These are phyloP conservation scores for Harpalus rufipes DNA, from an alignment of 2,888 invertebrate species.

Conservation along the genomic window DNA sequence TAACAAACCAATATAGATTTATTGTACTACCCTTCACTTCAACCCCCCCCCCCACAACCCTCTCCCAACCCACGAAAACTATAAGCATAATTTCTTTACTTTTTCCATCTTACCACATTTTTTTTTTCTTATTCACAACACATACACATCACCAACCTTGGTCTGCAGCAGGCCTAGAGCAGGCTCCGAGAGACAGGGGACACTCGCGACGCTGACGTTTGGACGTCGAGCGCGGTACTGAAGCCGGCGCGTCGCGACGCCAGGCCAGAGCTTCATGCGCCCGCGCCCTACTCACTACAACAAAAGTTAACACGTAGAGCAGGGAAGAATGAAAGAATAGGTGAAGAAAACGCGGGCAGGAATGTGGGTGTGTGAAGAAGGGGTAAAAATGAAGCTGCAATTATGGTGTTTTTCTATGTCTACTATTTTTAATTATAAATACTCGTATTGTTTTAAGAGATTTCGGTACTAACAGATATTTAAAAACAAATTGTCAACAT, in stretches of 20 bases:
- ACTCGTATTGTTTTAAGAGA: no score
- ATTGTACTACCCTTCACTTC: no score
- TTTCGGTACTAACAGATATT: no score
- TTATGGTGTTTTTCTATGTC: not conserved
- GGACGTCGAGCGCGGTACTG: conserved; percentile 38
- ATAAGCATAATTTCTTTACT: no score
- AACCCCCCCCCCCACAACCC: no score
- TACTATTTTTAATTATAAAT: not conserved
- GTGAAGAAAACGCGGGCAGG: not conserved
- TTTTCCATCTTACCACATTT: not conserved
- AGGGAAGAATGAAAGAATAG: no score
- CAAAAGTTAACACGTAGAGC: no score
- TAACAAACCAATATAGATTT: no score
- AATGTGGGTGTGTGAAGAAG: not conserved
- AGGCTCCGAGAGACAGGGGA: not conserved
- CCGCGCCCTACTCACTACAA: conserved; percentile 9
- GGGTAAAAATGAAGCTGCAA: not conserved
- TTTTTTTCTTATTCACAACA: conserved; percentile 5
- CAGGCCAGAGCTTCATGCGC: not conserved
- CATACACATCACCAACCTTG: conserved; percentile 19
- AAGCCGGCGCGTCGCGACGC: conserved; percentile 28
- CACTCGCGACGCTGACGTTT: conserved; percentile 15
- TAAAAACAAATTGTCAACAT: no score
- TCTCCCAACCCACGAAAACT: no score
- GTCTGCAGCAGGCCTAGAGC: not conserved